phyloP scores from a whole-genome alignment of 2,797 vertebrate species.

The Sylvilagus floridanus region DNA sequence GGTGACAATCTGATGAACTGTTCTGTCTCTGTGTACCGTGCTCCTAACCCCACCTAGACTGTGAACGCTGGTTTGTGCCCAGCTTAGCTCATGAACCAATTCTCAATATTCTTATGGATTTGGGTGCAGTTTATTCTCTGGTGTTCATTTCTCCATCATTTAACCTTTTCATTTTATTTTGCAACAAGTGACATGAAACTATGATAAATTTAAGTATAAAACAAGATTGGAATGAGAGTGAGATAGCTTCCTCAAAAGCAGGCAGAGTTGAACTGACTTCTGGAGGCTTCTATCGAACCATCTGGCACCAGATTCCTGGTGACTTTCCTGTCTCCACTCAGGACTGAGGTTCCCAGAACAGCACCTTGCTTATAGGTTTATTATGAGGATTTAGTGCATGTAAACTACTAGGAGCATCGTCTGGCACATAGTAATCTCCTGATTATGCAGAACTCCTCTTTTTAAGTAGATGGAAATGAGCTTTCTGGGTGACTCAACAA shows the following conservation, averaged over 20 bases:
- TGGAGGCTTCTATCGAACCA: background rate
- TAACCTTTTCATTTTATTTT: background rate
- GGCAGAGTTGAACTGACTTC: background rate
- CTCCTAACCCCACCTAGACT: background rate
- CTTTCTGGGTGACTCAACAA: background rate
- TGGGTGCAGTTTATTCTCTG: background rate
- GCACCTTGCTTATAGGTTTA: background rate
- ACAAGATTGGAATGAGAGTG: background rate
- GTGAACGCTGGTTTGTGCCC: background rate
- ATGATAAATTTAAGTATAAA: background rate
- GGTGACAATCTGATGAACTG: background rate
- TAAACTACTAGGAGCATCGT: background rate
- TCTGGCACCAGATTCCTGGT: background rate
- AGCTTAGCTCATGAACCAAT: background rate
- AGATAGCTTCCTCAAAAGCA: background rate
- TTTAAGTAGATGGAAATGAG: background rate
- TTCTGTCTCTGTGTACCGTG: background rate
- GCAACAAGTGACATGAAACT: background rate
- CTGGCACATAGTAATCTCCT: background rate
- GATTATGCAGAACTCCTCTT: background rate
- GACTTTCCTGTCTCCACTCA: background rate
- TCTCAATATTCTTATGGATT: background rate
- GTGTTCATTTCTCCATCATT: background rate
- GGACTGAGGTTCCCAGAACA: slow-evolving; percentile 7
- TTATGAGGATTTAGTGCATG: background rate